Conservation (phyloP, 2,888 invertebrate species). For the Nasonia oneida region DNA sequence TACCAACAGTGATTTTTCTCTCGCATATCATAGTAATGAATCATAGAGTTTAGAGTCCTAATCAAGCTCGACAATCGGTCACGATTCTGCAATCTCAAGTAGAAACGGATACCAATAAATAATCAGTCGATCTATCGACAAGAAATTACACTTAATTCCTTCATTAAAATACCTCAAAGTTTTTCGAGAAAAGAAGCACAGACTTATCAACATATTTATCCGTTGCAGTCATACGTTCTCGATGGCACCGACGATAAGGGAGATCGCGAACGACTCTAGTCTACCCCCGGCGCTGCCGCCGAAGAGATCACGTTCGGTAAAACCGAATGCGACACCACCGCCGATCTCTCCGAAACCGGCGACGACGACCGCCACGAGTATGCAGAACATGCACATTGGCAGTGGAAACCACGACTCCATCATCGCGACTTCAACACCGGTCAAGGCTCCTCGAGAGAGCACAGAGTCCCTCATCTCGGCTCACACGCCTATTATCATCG, state of each 20-base stretch:
- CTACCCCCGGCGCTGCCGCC: constrained; percentile 84
- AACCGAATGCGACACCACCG: constrained; percentile 73
- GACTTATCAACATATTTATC: background rate
- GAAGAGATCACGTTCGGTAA: constrained; percentile 80
- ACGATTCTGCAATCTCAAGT: background rate
- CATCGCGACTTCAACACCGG: constrained; percentile 72
- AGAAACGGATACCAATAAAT: too few relatives aligned
- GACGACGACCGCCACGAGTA: constrained; percentile 68
- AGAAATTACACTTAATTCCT: too few relatives aligned
- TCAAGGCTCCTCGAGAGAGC: constrained; percentile 66
- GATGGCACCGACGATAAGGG: constrained; percentile 73
- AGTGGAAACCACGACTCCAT: constrained; percentile 65
- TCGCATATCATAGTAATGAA: too few relatives aligned
- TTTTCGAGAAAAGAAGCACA: background rate
- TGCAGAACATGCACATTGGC: constrained; percentile 78
- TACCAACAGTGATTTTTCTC: too few relatives aligned
- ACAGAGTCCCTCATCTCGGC: constrained; percentile 45
- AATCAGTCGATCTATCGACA: too few relatives aligned
- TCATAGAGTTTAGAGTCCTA: background rate
- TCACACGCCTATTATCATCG: constrained; percentile 60
- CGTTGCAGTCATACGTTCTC: constrained; percentile 71
- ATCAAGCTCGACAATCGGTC: background rate
- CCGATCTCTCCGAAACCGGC: constrained; percentile 74
- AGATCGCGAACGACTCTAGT: constrained; percentile 74
- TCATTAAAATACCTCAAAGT: background rate